phyloP scores from a whole-genome alignment of 2,888 invertebrate genomes.

The Aethes cnicana region DNA sequence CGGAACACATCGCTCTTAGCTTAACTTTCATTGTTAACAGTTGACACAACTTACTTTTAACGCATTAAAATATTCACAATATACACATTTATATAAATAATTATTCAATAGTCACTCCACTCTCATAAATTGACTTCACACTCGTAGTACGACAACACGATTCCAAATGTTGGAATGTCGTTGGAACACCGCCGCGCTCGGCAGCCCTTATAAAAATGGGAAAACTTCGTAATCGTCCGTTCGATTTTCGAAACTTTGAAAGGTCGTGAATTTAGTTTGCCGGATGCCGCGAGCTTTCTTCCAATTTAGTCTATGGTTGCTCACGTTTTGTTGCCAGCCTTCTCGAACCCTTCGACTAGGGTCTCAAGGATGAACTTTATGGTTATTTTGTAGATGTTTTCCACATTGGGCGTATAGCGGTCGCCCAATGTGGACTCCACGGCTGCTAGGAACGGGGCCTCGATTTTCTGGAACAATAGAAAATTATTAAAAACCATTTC shows the following conservation, averaged over 20 bases:
- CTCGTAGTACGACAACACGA: constrained; percentile 13
- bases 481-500: too few species aligned
- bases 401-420: constrained; percentile 94
- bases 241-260: constrained; percentile 38
- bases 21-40: constrained; percentile 16
- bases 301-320: constrained; percentile 33
- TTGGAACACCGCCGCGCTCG: constrained; percentile 18
- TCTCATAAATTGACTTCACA: constrained; percentile 27
- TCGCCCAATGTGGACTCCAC: constrained; percentile 93
- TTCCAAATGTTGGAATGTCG: constrained; percentile 30
- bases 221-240: constrained; percentile 36
- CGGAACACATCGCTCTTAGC: constrained; percentile 11
- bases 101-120: constrained; percentile 24
- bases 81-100: constrained; percentile 43
- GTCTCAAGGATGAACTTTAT: constrained; percentile 95
- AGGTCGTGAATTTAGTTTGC: constrained; percentile 16
- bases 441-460: constrained; percentile 93
- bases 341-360: constrained; percentile 89
- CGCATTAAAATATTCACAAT: constrained; percentile 48
- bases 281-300: constrained; percentile 30
- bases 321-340: constrained; percentile 66
- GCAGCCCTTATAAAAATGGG: constrained; percentile 26
- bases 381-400: constrained; percentile 93
- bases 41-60: constrained; percentile 36
- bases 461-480: constrained; percentile 90